A percentile compares a stretch with the other conserved stretches of the same genome.
phyloP scores from a whole-genome alignment of 2,113 vertebrate species.

The Paedocypris sp. region DNA sequence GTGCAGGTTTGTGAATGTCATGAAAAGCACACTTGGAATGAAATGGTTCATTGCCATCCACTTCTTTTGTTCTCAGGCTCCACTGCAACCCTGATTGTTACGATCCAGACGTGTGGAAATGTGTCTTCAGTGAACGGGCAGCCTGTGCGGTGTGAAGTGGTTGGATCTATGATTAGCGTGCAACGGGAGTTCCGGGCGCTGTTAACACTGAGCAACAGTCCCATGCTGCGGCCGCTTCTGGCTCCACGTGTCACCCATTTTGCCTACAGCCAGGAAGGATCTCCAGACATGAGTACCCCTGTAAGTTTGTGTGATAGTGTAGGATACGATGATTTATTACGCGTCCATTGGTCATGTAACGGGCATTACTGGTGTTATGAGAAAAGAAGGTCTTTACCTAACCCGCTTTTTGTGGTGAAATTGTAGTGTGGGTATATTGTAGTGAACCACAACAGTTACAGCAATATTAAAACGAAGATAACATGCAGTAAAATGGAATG shows the following conservation, averaged over 20 bases:
- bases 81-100: slow-evolving; percentile 49
- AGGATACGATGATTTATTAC: too few species aligned
- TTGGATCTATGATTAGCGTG: slow-evolving; percentile 66
- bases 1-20: neutral
- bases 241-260: slow-evolving; percentile 54
- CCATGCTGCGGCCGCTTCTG: slow-evolving; percentile 56
- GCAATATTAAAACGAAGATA: too few species aligned
- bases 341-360: too few species aligned
- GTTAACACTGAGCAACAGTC: slow-evolving; percentile 52
- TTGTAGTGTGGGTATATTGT: too few species aligned
- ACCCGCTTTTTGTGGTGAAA: too few species aligned
- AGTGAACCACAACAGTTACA: too few species aligned
- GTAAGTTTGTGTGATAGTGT: slow-evolving; percentile 32
- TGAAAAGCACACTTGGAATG: neutral
- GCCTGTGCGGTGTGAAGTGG: slow-evolving; percentile 55
- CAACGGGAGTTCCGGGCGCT: slow-evolving; percentile 61
- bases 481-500: too few species aligned
- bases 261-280: slow-evolving; percentile 39
- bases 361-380: too few species aligned
- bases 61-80: slow-evolving; percentile 41
- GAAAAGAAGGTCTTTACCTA: too few species aligned
- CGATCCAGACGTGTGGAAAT: slow-evolving; percentile 60
- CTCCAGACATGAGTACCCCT: neutral
- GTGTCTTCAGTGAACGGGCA: slow-evolving; percentile 51
- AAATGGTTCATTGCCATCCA: neutral